Percentiles rank a stretch among this genome's conserved stretches.
These are phyloP conservation scores for Andrena hattorfiana DNA, from an alignment of 2,888 invertebrate genomes.

Conservation along the genomic window DNA sequence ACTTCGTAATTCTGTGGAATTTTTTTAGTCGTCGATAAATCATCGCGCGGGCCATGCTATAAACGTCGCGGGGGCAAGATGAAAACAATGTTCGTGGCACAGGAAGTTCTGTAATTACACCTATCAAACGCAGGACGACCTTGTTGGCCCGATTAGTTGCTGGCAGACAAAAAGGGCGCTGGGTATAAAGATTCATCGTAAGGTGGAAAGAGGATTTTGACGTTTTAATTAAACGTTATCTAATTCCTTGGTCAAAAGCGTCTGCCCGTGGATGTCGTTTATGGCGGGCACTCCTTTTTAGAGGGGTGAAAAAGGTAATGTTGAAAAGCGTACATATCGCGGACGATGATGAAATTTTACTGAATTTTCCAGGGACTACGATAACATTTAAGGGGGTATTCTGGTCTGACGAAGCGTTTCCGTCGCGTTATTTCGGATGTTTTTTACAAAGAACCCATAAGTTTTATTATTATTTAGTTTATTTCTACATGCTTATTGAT, in stretches of 20 bases:
- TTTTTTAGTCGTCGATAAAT: constrained; percentile 47
- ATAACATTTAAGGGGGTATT: background rate
- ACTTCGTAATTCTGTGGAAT: background rate
- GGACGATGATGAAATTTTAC: background rate
- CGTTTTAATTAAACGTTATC: constrained; percentile 57
- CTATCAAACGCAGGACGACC: constrained; percentile 62
- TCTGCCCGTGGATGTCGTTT: background rate
- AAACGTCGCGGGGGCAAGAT: constrained; percentile 48
- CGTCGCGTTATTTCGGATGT: too few relatives aligned
- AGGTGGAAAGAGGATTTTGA: constrained; percentile 43
- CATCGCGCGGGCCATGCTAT: constrained; percentile 37
- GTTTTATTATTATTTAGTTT: too few relatives aligned
- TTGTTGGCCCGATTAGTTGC: constrained; percentile 36
- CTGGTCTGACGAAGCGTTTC: too few relatives aligned
- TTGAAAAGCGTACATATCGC: background rate
- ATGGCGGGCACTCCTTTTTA: background rate
- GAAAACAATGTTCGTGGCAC: constrained; percentile 45
- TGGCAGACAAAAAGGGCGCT: constrained; percentile 33
- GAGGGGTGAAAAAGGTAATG: background rate
- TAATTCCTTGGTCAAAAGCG: constrained; percentile 28
- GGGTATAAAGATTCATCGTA: constrained; percentile 39
- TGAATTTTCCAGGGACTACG: too few relatives aligned
- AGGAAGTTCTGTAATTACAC: constrained; percentile 63
- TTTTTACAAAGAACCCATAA: too few relatives aligned
- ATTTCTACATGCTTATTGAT: too few relatives aligned